Conservation (phyloP, 2,888 invertebrate species). For the Epinotia bilunana region DNA sequence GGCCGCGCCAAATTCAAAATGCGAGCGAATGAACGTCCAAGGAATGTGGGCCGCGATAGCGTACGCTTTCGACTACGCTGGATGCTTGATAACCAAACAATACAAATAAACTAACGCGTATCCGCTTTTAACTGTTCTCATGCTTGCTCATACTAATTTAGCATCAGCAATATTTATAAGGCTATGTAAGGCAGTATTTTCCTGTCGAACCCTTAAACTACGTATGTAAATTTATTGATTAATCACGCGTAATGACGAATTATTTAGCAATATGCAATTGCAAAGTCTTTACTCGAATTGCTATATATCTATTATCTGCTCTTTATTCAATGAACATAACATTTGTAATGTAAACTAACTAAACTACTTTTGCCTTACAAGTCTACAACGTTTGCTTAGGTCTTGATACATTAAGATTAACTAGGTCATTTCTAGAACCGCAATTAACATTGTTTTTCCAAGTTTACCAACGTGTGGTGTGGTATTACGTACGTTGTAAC, state of each 20-base stretch:
- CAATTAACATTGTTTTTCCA: constrained; percentile 26
- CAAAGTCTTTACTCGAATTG: neutral
- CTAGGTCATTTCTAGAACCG: constrained; percentile 20
- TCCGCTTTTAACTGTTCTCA: constrained; percentile 41
- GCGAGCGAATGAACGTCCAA: constrained; percentile 39
- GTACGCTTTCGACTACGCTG: constrained; percentile 43
- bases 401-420: constrained; percentile 22
- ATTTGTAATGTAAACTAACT: neutral
- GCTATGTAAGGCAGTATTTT: constrained; percentile 3
- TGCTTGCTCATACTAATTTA: constrained; percentile 31
- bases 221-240: neutral
- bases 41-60: constrained; percentile 43
- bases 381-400: constrained; percentile 14
- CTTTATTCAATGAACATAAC: neutral
- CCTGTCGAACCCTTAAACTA: neutral
- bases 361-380: neutral
- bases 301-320: neutral
- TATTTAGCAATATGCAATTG: constrained; percentile 12
- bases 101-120: constrained; percentile 40
- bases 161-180: constrained; percentile 28
- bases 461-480: neutral
- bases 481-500: constrained; percentile 1
- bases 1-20: constrained; percentile 80
- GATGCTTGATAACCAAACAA: constrained; percentile 43
- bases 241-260: constrained; percentile 1